phyloP scores from a whole-genome alignment of 1,140 invertebrate species.

The Hyles vespertilio region DNA sequence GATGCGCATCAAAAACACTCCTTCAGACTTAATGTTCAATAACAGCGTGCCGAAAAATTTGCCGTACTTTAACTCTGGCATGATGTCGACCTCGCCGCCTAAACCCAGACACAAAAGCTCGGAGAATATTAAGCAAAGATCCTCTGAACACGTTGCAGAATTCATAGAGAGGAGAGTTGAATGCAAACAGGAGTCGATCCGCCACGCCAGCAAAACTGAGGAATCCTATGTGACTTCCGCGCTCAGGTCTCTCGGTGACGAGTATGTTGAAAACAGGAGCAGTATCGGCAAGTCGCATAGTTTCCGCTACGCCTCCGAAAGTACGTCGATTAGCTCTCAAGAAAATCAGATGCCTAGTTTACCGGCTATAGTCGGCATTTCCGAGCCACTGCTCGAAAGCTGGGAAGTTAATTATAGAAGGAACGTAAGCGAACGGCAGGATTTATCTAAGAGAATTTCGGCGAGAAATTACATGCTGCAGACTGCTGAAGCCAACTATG shows the following conservation, averaged over 20 bases:
- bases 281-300: conserved; percentile 81
- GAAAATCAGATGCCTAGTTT: conserved; percentile 73
- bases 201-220: conserved; percentile 44
- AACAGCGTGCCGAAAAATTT: conserved; percentile 66
- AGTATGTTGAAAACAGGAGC: conserved; percentile 66
- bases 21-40: conserved; percentile 55
- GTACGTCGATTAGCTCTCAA: conserved; percentile 62
- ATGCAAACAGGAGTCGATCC: conserved; percentile 41
- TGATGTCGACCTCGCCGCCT: conserved; percentile 48
- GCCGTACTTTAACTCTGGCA: conserved; percentile 58
- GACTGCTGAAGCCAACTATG: conserved; percentile 52
- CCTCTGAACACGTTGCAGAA: conserved; percentile 49
- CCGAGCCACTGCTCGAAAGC: conserved; percentile 71
- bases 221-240: conserved; percentile 53
- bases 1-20: conserved; percentile 46
- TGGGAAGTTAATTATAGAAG: conserved; percentile 74
- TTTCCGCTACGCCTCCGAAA: conserved; percentile 77
- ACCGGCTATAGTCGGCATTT: conserved; percentile 71
- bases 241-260: conserved; percentile 58
- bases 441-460: conserved; percentile 58
- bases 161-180: conserved; percentile 48
- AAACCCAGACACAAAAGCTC: conserved; percentile 50
- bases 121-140: conserved; percentile 61
- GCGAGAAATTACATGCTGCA: conserved; percentile 61
- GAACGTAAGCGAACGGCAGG: conserved; percentile 62